Percentiles rank a stretch among this genome's conserved stretches.
phyloP scores from a whole-genome alignment of 2,797 vertebrate genomes.

The Champsocephalus gunnari region DNA sequence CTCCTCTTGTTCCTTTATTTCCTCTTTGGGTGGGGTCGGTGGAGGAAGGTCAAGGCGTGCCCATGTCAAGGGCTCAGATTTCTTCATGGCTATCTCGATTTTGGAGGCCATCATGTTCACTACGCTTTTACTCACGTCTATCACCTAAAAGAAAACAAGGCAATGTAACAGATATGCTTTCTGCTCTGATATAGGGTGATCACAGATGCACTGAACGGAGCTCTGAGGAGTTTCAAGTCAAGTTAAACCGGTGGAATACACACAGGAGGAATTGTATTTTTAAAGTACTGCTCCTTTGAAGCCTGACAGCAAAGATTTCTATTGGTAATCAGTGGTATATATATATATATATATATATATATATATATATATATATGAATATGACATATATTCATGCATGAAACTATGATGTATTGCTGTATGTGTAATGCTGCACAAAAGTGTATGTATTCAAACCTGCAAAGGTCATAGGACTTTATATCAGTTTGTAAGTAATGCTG shows the following conservation, averaged over 20 bases:
- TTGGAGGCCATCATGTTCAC: constrained; percentile 96
- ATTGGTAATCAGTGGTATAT: too few relatives aligned
- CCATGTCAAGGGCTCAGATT: constrained; percentile 94
- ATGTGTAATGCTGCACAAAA: not conserved
- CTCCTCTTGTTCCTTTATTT: constrained; percentile 63
- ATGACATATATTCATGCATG: not conserved
- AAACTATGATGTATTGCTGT: not conserved
- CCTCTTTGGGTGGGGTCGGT: constrained; percentile 66
- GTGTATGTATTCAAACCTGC: not conserved
- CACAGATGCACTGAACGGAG: not conserved
- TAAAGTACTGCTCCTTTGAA: not conserved
- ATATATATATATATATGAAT: not conserved
- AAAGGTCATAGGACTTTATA: not conserved
- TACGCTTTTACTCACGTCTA: constrained; percentile 91
- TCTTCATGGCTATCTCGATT: constrained; percentile 94
- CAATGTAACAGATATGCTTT: not conserved
- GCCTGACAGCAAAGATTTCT: not conserved
- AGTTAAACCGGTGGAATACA: not conserved
- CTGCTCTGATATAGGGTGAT: not conserved
- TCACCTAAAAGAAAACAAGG: constrained; percentile 81
- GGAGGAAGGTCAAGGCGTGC: constrained; percentile 93
- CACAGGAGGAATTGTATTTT: not conserved
- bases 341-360: not conserved
- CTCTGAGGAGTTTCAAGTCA: not conserved
- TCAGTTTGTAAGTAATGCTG: not conserved